Conservation (phyloP, 2,113 vertebrate genomes). For the Raphicerus campestris region DNA sequence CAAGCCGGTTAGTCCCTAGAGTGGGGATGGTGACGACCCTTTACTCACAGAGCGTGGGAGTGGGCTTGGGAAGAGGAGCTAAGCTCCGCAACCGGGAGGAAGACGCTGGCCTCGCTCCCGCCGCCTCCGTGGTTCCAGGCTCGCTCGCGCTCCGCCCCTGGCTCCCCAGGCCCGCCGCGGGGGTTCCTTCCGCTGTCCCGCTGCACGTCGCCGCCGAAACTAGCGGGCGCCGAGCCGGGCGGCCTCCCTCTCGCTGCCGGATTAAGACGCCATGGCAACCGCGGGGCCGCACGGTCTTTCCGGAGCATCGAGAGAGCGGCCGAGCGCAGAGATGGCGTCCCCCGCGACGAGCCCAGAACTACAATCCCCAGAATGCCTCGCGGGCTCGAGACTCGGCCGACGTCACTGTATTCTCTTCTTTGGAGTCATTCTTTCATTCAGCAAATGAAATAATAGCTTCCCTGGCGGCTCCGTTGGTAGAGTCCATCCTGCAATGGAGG, state of each 20-base stretch:
- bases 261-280: neutral
- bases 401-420: neutral
- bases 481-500: neutral
- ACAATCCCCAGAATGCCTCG: slow-evolving; percentile 61
- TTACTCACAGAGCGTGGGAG: neutral
- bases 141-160: neutral
- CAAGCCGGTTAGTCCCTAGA: neutral
- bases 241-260: accelerated
- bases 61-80: neutral
- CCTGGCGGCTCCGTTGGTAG: neutral
- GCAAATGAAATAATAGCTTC: neutral
- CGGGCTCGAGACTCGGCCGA: neutral
- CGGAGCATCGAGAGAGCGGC: neutral
- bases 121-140: neutral
- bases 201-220: neutral
- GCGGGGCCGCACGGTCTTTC: neutral
- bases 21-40: neutral
- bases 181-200: neutral
- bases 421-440: neutral
- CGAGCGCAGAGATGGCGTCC: accelerated
- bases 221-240: neutral
- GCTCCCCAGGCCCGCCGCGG: neutral
- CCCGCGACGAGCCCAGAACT: neutral
- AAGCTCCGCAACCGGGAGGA: neutral
- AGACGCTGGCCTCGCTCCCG: neutral